Evolutionary conservation across 2,113 vertebrate genomes (phyloP).

Genomic region (Pseudolaguvia tuberculata): DNA sequence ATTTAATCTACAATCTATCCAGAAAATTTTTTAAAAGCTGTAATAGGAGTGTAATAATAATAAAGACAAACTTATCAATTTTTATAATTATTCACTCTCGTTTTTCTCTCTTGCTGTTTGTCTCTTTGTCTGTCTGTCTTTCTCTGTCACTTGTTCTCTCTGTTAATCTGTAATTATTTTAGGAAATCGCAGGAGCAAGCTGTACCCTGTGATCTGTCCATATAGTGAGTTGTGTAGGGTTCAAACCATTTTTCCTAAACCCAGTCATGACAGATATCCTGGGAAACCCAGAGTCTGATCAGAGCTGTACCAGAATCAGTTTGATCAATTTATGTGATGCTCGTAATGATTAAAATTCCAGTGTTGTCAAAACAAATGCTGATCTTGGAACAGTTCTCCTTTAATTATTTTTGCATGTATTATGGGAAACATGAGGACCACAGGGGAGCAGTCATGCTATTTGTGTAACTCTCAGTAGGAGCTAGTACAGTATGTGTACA

Average conservation of each 20-base stretch:
- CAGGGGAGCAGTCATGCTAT: constrained; percentile 18
- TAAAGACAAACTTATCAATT: too few species aligned
- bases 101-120: too few species aligned
- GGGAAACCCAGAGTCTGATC: constrained; percentile 29
- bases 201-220: not conserved
- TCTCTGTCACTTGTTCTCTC: not conserved
- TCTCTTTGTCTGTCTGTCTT: too few species aligned
- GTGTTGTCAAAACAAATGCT: not conserved
- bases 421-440: constrained; percentile 32
- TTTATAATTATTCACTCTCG: too few species aligned
- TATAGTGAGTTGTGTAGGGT: constrained; percentile 20
- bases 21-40: not conserved
- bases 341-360: not conserved
- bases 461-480: constrained; percentile 10
- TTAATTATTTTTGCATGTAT: not conserved
- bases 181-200: not conserved
- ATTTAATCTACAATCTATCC: too few species aligned
- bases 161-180: not conserved
- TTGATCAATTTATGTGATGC: constrained; percentile 1
- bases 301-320: constrained; percentile 11
- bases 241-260: not conserved
- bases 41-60: not conserved
- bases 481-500: not conserved
- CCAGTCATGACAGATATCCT: constrained; percentile 29
- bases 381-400: constrained; percentile 28